phyloP scores from a whole-genome alignment of 1,140 invertebrate genomes.

The Kradibia gibbosae region DNA sequence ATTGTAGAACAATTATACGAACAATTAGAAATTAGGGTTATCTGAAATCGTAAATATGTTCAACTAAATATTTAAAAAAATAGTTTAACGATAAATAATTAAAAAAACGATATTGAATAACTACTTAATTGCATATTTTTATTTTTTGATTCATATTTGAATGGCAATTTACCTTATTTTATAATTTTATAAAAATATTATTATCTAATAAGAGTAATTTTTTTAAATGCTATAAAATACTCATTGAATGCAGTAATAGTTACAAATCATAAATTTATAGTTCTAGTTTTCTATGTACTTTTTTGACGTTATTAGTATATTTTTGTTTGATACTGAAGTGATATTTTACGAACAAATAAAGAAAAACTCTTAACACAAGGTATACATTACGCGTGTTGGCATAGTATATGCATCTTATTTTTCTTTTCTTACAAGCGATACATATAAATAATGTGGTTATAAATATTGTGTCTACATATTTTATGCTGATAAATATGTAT shows the following conservation, averaged over 20 bases:
- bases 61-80: too few relatives aligned
- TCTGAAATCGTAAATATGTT: too few relatives aligned
- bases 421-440: neutral
- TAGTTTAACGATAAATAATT: too few relatives aligned
- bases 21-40: too few relatives aligned
- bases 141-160: too few relatives aligned
- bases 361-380: constrained; percentile 1
- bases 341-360: neutral
- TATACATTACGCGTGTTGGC: neutral
- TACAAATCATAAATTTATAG: neutral
- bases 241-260: neutral
- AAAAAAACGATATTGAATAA: too few relatives aligned
- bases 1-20: too few relatives aligned
- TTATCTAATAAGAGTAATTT: neutral
- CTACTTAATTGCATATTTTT: too few relatives aligned
- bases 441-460: neutral
- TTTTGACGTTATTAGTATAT: neutral
- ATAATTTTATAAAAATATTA: neutral
- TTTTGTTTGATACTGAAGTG: neutral
- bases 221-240: neutral
- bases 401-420: neutral
- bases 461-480: constrained; percentile 21
- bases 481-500: constrained; percentile 27
- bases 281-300: neutral
- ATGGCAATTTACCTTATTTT: neutral